phyloP scores from a whole-genome alignment of 2,888 invertebrate genomes.

The Eupelmus urozonus region DNA sequence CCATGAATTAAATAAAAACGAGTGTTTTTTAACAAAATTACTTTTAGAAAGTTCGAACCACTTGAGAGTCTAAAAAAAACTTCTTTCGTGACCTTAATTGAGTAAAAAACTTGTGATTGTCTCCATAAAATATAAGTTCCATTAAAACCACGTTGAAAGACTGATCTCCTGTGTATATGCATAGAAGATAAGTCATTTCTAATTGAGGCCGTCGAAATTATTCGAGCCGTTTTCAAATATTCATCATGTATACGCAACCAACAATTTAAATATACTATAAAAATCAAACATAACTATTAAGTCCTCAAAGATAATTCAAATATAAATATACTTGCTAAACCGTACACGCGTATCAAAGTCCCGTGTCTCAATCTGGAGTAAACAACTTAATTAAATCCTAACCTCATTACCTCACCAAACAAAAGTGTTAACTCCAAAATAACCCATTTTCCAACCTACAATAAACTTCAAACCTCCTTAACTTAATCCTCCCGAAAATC shows the following conservation, averaged over 20 bases:
- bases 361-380: too few relatives aligned
- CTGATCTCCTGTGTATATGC: background rate
- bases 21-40: background rate
- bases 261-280: background rate
- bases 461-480: background rate
- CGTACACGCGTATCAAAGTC: too few relatives aligned
- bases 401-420: too few relatives aligned
- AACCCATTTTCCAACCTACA: background rate
- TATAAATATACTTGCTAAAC: too few relatives aligned
- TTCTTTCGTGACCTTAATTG: too few relatives aligned
- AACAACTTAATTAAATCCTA: too few relatives aligned
- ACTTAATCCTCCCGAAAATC: too few relatives aligned
- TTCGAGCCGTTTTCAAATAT: background rate
- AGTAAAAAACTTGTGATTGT: background rate
- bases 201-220: background rate
- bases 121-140: background rate
- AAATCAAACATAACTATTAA: too few relatives aligned
- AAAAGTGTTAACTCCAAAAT: too few relatives aligned
- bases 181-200: too few relatives aligned
- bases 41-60: background rate
- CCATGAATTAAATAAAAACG: background rate
- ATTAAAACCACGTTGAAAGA: background rate
- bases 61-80: background rate
- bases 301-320: too few relatives aligned
- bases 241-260: background rate